Base-by-base conservation (phyloP, 1,140 invertebrate species). In the Cydia amplana region DNA sequence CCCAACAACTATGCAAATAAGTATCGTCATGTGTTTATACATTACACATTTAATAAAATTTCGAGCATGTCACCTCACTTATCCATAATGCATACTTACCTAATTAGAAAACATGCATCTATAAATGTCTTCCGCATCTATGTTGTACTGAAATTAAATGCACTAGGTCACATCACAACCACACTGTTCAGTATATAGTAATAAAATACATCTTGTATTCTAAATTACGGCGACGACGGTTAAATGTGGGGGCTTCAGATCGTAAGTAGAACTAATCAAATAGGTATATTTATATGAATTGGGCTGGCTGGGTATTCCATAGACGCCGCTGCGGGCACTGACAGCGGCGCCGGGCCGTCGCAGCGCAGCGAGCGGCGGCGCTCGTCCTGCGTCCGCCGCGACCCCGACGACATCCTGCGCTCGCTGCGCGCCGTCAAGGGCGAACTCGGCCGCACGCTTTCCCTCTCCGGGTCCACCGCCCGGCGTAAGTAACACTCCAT, bases 341-440 rank as follows among this genome's bases (percentile, higher is more conserved):
- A 65, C 12, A 87, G 91, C 9, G 93, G 94, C 3, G 83, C 90
- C 36, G 93, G 95, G 72, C 92, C 94, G 7, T 89, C 94, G 23
- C 89, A 95, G 84, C 94, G 95, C 80, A 94, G 94, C 73, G 96
- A 96, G 84, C 91, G 96, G 75, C 94, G 97, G 36, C 95, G 96
- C 23, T 97, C 96, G 82, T 97, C 96, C 36, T 96, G 96, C 82
- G 95, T 96, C 20, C 94, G 96, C 28, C 94, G 96, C 80, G 96
- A 97, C 90, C 96, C 96, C 0, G 96, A 97, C 83, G 96, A 97
- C 89, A 96, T 97, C 78, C 85, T 97, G 74, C 95, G 96, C 82
- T 95, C 95, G 63, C 90, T 97, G 77, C 97, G 97, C 84, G 95
- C 95, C 70, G 95, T 96, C 60, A 96, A 96, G 84, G 96, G 96